Conservation (phyloP, 2,888 invertebrate genomes). For the Orthosia gothica region DNA sequence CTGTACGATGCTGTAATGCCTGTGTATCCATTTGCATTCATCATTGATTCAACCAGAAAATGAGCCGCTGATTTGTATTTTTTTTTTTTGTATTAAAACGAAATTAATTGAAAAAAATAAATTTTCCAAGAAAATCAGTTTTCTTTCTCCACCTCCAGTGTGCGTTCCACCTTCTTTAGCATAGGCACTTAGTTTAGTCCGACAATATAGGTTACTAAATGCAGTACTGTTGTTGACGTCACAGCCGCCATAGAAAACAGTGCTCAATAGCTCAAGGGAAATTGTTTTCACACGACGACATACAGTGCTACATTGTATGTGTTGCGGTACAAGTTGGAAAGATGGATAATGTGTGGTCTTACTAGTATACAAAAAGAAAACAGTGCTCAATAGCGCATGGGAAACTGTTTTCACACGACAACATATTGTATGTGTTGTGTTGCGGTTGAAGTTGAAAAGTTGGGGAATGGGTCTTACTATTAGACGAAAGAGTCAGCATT, state of each 20-base stretch:
- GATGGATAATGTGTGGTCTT: neutral
- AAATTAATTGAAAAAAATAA: too few species aligned
- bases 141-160: slow-evolving; percentile 4
- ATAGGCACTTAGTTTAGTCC: slow-evolving; percentile 65
- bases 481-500: neutral
- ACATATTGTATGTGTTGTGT: slow-evolving; percentile 25
- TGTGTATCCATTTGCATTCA: too few species aligned
- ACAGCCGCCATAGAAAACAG: slow-evolving; percentile 53
- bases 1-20: too few species aligned
- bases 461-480: neutral
- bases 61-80: too few species aligned
- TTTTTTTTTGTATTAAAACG: too few species aligned
- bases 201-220: slow-evolving; percentile 70
- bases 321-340: neutral
- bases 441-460: neutral
- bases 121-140: neutral
- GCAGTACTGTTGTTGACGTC: slow-evolving; percentile 42
- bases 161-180: slow-evolving; percentile 41
- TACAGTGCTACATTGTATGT: slow-evolving; percentile 30
- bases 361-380: slow-evolving; percentile 30
- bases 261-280: slow-evolving; percentile 61
- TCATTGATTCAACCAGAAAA: too few species aligned
- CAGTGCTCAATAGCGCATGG: slow-evolving; percentile 56
- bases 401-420: slow-evolving; percentile 62
- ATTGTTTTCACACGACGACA: slow-evolving; percentile 59